Evolutionary conservation across 2,888 invertebrate species (phyloP), one percentile per base, ranked within the genome.

Genomic region (Heteropelma amictum): DNA sequence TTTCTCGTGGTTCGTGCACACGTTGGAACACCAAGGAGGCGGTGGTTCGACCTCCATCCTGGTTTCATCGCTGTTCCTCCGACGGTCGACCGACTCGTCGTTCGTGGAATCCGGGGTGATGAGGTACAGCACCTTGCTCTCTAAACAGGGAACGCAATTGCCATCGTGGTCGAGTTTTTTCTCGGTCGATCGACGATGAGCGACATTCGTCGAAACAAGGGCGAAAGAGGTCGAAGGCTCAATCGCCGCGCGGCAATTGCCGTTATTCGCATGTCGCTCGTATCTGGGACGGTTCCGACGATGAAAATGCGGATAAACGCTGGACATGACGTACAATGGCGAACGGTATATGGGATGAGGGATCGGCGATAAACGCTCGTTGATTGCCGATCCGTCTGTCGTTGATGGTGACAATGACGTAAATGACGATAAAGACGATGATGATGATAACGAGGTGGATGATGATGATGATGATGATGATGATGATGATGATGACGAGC

Each of bases 141-240:
- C 69, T 76, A 77, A 77, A 77, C 76, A 72, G 70, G 75, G 58
- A 73, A 72, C 65, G 77, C 58, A 75, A 77, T 77, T 63, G 68
- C 72, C 65, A 72, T 75, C 77, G 74, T 56, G n/a, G 72, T 64
- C 68, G 35, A 35, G 53, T 45, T 54, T 53, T 51, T 56, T 54
- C 35, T 53, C 58, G 38, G 26, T 54, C 26, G 30, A 14, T 14
- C 28, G 7, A 1, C 14, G 28, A 14, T 17, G 30, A 23, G 30
- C 30, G n/a, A n/a, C n/a, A n/a, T 7, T 40, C 49, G 28, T 3
- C 26, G 26, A 17, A 5, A 40, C 10, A 30, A 12, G 6, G 30
- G 4, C 40, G 40, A 40, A 14, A 14, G 14, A 5, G 40, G 40
- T 6, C 6, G 40, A 14, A 17, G 14, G 17, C 14, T 6, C 12